Conservation (phyloP, 2,888 invertebrate genomes). For the Minunthozetes semirufus region DNA sequence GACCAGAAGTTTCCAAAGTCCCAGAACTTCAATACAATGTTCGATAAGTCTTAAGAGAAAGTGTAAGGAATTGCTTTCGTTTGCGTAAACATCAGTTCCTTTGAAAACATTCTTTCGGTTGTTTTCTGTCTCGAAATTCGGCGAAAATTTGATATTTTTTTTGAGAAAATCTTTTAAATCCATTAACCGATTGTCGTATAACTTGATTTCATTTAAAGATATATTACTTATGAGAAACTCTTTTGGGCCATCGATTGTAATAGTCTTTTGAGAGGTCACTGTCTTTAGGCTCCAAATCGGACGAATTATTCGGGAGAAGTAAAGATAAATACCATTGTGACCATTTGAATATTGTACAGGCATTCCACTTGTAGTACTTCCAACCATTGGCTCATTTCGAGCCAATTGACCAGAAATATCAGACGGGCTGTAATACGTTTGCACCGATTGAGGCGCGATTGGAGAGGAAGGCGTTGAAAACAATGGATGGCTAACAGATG, state of each 20-base stretch:
- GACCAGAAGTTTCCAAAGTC: slow-evolving; percentile 72
- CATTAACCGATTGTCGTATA: slow-evolving; percentile 66
- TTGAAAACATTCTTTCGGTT: slow-evolving; percentile 43
- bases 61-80: slow-evolving; percentile 47
- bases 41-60: slow-evolving; percentile 44
- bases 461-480: slow-evolving; percentile 14
- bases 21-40: slow-evolving; percentile 73
- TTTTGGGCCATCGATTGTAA: slow-evolving; percentile 24
- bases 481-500: slow-evolving; percentile 11
- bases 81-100: slow-evolving; percentile 46
- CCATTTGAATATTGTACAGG: slow-evolving; percentile 59
- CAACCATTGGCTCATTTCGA: not conserved
- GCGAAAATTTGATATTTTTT: slow-evolving; percentile 56
- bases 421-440: not conserved
- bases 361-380: not conserved
- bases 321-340: slow-evolving; percentile 87
- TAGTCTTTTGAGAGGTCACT: slow-evolving; percentile 41
- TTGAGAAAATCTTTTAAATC: slow-evolving; percentile 68
- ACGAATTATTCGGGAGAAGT: slow-evolving; percentile 74
- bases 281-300: slow-evolving; percentile 67
- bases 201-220: slow-evolving; percentile 62
- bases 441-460: slow-evolving; percentile 9
- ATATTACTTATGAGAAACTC: slow-evolving; percentile 61
- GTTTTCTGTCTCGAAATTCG: slow-evolving; percentile 40
- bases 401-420: not conserved